Evolutionary conservation across 2,888 invertebrate genomes (phyloP).

Genomic region (Venustoraphidia nigricollis): DNA sequence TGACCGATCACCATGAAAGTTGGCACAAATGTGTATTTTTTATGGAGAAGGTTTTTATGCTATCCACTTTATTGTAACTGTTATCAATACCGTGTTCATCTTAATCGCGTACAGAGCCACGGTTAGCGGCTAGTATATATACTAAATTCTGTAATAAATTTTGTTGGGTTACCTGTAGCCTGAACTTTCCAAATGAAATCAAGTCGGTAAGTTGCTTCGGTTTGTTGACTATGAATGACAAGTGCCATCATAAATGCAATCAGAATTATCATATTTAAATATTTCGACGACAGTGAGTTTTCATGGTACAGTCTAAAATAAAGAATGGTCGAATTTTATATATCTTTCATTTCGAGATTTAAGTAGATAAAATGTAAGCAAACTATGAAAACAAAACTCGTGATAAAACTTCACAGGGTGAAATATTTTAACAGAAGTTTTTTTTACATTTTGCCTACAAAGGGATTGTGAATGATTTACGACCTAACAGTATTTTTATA

Average conservation of each 20-base stretch:
- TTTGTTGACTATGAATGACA: conserved; percentile 83
- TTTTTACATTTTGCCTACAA: background rate
- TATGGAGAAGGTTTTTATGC: too few relatives aligned
- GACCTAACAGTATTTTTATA: background rate
- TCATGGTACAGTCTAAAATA: conserved; percentile 13
- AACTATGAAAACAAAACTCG: too few relatives aligned
- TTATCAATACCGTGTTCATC: too few relatives aligned
- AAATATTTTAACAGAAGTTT: background rate
- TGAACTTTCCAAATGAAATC: conserved; percentile 97
- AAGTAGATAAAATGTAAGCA: too few relatives aligned
- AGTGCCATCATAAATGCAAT: conserved; percentile 65
- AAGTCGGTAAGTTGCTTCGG: conserved; percentile 84
- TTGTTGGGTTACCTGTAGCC: conserved; percentile 50
- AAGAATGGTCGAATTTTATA: background rate
- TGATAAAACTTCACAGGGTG: too few relatives aligned
- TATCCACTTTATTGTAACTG: too few relatives aligned
- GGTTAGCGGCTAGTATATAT: too few relatives aligned
- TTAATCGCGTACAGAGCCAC: too few relatives aligned
- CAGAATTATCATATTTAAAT: conserved; percentile 49
- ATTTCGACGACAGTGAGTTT: conserved; percentile 23
- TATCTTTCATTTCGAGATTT: too few relatives aligned
- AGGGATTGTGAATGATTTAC: background rate
- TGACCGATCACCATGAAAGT: too few relatives aligned
- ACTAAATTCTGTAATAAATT: too few relatives aligned
- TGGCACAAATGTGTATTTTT: too few relatives aligned